Evolutionary conservation across 2,797 vertebrate species (phyloP).

Genomic region (Phoeniculus purpureus): DNA sequence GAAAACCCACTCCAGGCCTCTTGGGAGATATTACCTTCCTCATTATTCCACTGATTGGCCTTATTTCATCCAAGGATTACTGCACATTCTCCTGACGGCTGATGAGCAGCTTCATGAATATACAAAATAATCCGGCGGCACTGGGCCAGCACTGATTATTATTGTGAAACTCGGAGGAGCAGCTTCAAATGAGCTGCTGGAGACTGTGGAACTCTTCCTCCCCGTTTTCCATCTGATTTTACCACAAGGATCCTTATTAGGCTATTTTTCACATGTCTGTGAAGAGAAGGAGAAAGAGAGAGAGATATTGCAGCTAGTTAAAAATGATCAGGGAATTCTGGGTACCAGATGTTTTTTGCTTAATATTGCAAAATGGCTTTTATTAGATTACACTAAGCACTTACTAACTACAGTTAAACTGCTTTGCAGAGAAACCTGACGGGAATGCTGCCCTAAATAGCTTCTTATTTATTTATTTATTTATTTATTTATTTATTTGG

Average conservation of each 20-base stretch:
- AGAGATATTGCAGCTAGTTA: slow-evolving; percentile 84
- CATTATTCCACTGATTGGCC: slow-evolving; percentile 92
- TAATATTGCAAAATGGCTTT: slow-evolving; percentile 88
- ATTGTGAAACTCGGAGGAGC: slow-evolving; percentile 83
- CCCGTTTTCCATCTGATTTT: slow-evolving; percentile 83
- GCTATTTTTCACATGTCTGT: slow-evolving; percentile 85
- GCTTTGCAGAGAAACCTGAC: slow-evolving; percentile 81
- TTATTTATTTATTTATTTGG: slow-evolving; percentile 20
- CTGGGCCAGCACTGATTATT: slow-evolving; percentile 88
- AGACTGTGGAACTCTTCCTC: slow-evolving; percentile 80
- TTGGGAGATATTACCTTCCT: slow-evolving; percentile 91
- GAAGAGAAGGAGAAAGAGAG: slow-evolving; percentile 78
- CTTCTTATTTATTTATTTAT: slow-evolving; percentile 57
- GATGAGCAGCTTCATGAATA: slow-evolving; percentile 89
- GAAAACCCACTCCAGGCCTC: slow-evolving; percentile 87
- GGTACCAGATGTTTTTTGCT: slow-evolving; percentile 89
- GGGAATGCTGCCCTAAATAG: slow-evolving; percentile 83
- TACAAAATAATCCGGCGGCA: slow-evolving; percentile 87
- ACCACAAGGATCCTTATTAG: slow-evolving; percentile 85
- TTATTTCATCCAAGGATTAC: slow-evolving; percentile 92
- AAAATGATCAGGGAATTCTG: slow-evolving; percentile 88
- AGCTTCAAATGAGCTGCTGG: slow-evolving; percentile 82
- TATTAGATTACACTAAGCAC: slow-evolving; percentile 87
- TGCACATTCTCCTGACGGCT: slow-evolving; percentile 88
- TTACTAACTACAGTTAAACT: slow-evolving; percentile 88